A percentile compares a stretch with the other conserved stretches of the same genome.
Evolutionary conservation across 2,888 invertebrate genomes (phyloP).

Genomic region (Nemotelus pantherinus): DNA sequence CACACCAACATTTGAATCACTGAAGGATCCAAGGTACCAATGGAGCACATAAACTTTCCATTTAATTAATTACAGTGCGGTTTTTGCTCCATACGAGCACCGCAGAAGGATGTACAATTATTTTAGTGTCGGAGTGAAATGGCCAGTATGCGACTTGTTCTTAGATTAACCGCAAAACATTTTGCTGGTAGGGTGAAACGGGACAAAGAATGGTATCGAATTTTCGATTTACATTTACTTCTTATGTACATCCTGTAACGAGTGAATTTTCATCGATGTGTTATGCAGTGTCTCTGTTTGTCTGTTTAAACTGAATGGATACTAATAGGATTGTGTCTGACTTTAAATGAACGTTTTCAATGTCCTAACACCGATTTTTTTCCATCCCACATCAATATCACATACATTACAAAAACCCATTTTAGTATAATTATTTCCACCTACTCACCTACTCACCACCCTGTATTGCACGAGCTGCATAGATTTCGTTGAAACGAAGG

Average conservation of each 20-base stretch:
- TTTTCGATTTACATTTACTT: no score
- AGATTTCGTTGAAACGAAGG: neutral
- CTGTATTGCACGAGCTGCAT: neutral
- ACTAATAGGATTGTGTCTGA: no score
- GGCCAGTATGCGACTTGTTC: neutral
- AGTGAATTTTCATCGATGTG: no score
- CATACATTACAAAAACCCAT: neutral
- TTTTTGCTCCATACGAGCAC: slow-evolving; percentile 27
- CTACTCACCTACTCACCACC: neutral
- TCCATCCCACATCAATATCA: no score
- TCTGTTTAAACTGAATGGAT: no score
- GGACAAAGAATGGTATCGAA: no score
- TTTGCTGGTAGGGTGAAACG: no score
- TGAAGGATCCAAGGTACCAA: slow-evolving; percentile 22
- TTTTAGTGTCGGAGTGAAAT: slow-evolving; percentile 28
- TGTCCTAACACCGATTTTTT: no score
- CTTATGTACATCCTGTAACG: no score
- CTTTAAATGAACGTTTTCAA: no score
- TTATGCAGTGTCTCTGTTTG: no score
- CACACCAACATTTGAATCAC: slow-evolving; percentile 32
- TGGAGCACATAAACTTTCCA: slow-evolving; percentile 44
- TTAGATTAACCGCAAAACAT: no score
- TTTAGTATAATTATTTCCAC: slow-evolving; percentile 20
- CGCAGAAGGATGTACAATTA: slow-evolving; percentile 37
- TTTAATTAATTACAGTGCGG: slow-evolving; percentile 46